Percentiles rank a stretch among this genome's conserved stretches.
Conservation (phyloP, 2,888 invertebrate genomes). For the Gastrophysa polygoni region DNA sequence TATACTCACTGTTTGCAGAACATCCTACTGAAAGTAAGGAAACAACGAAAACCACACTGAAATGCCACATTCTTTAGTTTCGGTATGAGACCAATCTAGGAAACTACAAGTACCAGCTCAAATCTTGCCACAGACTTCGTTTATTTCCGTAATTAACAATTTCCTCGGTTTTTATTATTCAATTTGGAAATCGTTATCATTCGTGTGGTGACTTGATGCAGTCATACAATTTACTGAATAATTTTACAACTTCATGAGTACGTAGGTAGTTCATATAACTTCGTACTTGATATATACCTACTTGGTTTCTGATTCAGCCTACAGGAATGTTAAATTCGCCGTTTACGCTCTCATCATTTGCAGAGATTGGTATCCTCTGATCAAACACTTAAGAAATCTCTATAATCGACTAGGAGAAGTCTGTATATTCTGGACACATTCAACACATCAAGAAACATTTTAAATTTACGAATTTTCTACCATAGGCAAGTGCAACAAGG, state of each 20-base stretch:
- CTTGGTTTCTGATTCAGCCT: not conserved
- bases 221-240: constrained; percentile 27
- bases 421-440: too few species aligned
- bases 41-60: constrained; percentile 15
- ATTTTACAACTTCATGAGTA: constrained; percentile 17
- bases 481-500: too few species aligned
- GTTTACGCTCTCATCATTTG: too few species aligned
- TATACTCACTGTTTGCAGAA: constrained; percentile 21
- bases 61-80: constrained; percentile 26
- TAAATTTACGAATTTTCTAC: too few species aligned
- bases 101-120: constrained; percentile 19
- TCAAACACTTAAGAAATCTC: too few species aligned
- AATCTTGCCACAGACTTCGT: constrained; percentile 24
- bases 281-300: not conserved
- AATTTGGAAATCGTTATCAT: constrained; percentile 35
- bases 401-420: too few species aligned
- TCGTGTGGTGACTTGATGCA: constrained; percentile 25
- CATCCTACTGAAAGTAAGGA: constrained; percentile 15
- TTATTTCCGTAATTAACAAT: constrained; percentile 39
- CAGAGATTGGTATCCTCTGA: too few species aligned
- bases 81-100: constrained; percentile 17
- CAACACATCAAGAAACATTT: too few species aligned
- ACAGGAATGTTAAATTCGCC: not conserved
- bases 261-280: constrained; percentile 15
- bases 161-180: constrained; percentile 42